Conservation (phyloP, 2,797 vertebrate species). For the Myotis daubentonii region DNA sequence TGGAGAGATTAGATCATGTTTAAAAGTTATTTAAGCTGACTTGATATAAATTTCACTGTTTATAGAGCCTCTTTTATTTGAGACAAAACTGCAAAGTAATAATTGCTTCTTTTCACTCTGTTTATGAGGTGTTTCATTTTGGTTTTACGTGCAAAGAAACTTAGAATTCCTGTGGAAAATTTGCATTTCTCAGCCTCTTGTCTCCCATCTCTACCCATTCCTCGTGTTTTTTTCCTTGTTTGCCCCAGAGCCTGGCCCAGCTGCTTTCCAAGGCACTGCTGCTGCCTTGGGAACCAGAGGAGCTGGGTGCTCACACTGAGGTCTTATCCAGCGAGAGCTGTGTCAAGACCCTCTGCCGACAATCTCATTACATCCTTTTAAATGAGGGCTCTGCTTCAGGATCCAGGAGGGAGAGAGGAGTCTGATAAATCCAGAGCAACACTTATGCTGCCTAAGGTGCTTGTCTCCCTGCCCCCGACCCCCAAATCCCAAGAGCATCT, state of each 20-base stretch:
- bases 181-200: no score
- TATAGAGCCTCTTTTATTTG: slow-evolving; percentile 26
- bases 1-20: slow-evolving; percentile 32
- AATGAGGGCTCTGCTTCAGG: not conserved
- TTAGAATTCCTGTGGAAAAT: not conserved
- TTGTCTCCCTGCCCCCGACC: fast-evolving
- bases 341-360: not conserved
- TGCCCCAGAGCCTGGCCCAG: not conserved
- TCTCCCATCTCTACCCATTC: not conserved
- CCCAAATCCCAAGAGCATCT: not conserved
- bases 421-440: not conserved
- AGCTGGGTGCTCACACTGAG: not conserved
- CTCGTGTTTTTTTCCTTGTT: not conserved
- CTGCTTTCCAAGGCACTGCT: not conserved
- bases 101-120: not conserved
- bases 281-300: not conserved
- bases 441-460: not conserved
- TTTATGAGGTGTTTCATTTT: slow-evolving; percentile 2
- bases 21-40: slow-evolving; percentile 10
- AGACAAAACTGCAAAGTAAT: slow-evolving; percentile 41
- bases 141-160: not conserved
- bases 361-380: not conserved
- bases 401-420: not conserved
- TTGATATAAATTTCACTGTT: not conserved
- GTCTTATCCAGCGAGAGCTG: not conserved